Percentiles rank a stretch among this genome's conserved stretches.
These are phyloP conservation scores for Myoxocephalus aenaeus DNA, from an alignment of 2,797 vertebrate genomes.

Conservation along the genomic window DNA sequence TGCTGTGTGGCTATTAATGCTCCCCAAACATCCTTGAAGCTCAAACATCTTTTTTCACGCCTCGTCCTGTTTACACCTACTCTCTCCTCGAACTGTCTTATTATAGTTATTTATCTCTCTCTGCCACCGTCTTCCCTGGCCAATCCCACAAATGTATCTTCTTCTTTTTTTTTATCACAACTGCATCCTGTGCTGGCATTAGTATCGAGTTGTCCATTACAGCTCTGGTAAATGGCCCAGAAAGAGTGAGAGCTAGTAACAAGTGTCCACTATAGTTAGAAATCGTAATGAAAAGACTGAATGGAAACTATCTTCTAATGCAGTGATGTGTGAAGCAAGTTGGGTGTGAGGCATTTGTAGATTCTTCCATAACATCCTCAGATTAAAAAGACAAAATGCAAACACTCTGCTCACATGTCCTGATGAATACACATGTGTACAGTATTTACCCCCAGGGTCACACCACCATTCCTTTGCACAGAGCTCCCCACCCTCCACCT, in stretches of 20 bases:
- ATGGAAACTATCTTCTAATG: slow-evolving; percentile 28
- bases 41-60: slow-evolving; percentile 41
- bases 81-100: slow-evolving; percentile 41
- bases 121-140: slow-evolving; percentile 13
- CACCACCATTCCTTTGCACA: not conserved
- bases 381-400: not conserved
- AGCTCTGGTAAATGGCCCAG: slow-evolving; percentile 26
- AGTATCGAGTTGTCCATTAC: slow-evolving; percentile 22
- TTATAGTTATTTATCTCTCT: slow-evolving; percentile 35
- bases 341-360: slow-evolving; percentile 4
- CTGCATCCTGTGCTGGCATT: slow-evolving; percentile 26
- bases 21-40: slow-evolving; percentile 43
- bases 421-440: not conserved
- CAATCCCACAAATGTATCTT: slow-evolving; percentile 18
- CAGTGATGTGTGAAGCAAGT: slow-evolving; percentile 15
- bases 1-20: slow-evolving; percentile 40
- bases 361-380: not conserved
- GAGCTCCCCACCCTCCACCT: slow-evolving; percentile 14
- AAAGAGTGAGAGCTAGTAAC: slow-evolving; percentile 11
- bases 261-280: slow-evolving; percentile 14
- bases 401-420: not conserved
- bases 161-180: slow-evolving; percentile 34
- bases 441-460: slow-evolving; percentile 6
- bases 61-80: slow-evolving; percentile 54
- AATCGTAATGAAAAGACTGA: slow-evolving; percentile 16